A percentile compares a stretch with the other conserved stretches of the same genome.
These are phyloP conservation scores for Oscheius sp. DNA, from an alignment of 2,888 invertebrate genomes.

Conservation along the genomic window DNA sequence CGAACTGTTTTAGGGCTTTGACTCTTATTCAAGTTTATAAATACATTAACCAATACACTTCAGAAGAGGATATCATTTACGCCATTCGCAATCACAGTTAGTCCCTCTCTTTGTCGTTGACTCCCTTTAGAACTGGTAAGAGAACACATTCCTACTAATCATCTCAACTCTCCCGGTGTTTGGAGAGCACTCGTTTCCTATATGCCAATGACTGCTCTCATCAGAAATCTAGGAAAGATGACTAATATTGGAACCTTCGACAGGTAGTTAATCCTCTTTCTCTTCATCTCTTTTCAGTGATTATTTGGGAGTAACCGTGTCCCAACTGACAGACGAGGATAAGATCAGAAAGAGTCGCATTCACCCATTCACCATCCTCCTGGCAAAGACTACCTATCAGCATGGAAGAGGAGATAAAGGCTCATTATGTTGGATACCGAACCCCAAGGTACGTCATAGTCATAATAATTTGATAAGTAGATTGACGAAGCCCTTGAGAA, in stretches of 20 bases:
- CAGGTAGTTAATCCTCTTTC: conserved; percentile 26
- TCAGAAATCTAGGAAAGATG: conserved; percentile 71
- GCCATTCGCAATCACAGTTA: conserved; percentile 45
- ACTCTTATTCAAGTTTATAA: conserved; percentile 51
- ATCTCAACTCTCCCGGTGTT: conserved; percentile 74
- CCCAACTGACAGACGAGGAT: conserved; percentile 59
- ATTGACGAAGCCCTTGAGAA: conserved; percentile 46
- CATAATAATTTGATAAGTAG: too few species aligned
- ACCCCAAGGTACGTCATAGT: conserved; percentile 20
- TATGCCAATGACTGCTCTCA: conserved; percentile 72
- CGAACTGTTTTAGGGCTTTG: too few species aligned
- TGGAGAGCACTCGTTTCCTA: conserved; percentile 70
- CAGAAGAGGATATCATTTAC: conserved; percentile 37
- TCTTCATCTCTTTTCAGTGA: not conserved
- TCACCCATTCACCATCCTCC: conserved; percentile 70
- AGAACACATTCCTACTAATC: conserved; percentile 79
- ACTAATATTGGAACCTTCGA: conserved; percentile 66
- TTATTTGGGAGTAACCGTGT: conserved; percentile 48
- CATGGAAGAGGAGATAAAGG: conserved; percentile 70
- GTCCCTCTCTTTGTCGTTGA: not conserved
- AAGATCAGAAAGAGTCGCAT: conserved; percentile 68
- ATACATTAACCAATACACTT: conserved; percentile 41
- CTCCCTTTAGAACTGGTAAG: conserved; percentile 74
- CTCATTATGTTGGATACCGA: conserved; percentile 68
- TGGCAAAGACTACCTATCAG: conserved; percentile 69